These are phyloP conservation scores for Matsumurasca onukii DNA, from an alignment of 1,140 invertebrate genomes.

Conservation along the genomic window DNA sequence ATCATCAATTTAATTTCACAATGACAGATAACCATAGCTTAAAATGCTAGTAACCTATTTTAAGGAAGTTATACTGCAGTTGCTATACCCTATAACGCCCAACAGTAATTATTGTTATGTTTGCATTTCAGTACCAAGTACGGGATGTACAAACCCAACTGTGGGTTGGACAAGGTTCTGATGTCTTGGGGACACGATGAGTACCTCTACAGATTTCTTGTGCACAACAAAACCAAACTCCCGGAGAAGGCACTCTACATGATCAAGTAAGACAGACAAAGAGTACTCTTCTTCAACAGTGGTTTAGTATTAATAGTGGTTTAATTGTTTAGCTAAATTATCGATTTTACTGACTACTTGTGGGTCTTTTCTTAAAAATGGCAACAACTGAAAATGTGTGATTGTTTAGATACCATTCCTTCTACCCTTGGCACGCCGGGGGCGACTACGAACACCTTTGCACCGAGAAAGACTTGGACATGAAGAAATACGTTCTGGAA, in stretches of 20 bases:
- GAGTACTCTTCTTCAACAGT: too few species aligned
- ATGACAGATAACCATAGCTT: too few species aligned
- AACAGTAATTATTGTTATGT: too few species aligned
- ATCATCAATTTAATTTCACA: too few species aligned
- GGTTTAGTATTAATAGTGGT: too few species aligned
- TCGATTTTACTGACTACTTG: too few species aligned
- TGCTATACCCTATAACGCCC: too few species aligned
- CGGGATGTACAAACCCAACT: slow-evolving; percentile 88
- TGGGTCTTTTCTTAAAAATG: too few species aligned
- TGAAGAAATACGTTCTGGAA: slow-evolving; percentile 75
- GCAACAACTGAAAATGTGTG: too few species aligned
- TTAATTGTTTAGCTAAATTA: too few species aligned
- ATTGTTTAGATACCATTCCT: slow-evolving; percentile 92
- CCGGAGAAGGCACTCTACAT: slow-evolving; percentile 82
- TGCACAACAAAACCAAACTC: slow-evolving; percentile 77
- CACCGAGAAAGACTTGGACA: slow-evolving; percentile 71
- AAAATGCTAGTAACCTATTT: too few species aligned
- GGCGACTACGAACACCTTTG: slow-evolving; percentile 82
- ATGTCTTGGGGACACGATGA: slow-evolving; percentile 99
- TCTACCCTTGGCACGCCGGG: slow-evolving; percentile 91
- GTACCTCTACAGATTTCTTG: slow-evolving; percentile 82
- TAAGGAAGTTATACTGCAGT: too few species aligned
- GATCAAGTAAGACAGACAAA: slow-evolving; percentile 65
- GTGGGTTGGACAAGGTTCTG: slow-evolving; percentile 82
- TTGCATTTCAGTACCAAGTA: slow-evolving; percentile 70